A percentile compares a stretch with the other conserved stretches of the same genome.
phyloP scores from a whole-genome alignment of 2,888 invertebrate species.

The Chrysopilus asiliformis region DNA sequence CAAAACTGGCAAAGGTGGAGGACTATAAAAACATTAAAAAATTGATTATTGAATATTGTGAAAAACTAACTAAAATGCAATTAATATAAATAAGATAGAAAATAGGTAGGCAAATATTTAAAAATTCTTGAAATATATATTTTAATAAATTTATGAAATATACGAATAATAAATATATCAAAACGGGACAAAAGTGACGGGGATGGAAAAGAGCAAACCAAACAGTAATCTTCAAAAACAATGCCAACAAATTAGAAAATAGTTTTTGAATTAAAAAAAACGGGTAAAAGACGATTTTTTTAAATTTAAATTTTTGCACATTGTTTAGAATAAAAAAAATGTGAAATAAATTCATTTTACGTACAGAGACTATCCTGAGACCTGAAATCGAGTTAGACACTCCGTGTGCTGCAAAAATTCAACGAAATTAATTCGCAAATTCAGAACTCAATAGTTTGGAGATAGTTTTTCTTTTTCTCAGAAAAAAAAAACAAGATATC shows the following conservation, averaged over 20 bases:
- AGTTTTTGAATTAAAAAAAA: slow-evolving; percentile 2
- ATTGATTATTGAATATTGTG: too few species aligned
- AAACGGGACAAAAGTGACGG: neutral
- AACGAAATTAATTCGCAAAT: slow-evolving; percentile 14
- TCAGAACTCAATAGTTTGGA: too few species aligned
- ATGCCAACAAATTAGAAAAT: slow-evolving; percentile 2
- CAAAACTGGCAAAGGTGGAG: too few species aligned
- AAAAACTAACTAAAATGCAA: too few species aligned
- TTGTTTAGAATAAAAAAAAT: too few species aligned
- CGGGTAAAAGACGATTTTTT: neutral
- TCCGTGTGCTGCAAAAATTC: slow-evolving; percentile 41
- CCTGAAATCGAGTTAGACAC: slow-evolving; percentile 38
- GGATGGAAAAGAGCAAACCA: neutral
- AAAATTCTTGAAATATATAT: too few species aligned
- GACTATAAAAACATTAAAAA: too few species aligned
- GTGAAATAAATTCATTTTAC: slow-evolving; percentile 29
- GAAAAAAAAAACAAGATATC: too few species aligned
- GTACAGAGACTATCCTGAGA: slow-evolving; percentile 41
- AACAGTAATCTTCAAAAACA: slow-evolving; percentile 2
- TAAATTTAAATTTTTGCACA: neutral
- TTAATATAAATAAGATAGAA: too few species aligned
- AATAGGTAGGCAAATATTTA: too few species aligned
- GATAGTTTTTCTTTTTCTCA: too few species aligned
- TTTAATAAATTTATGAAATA: too few species aligned
- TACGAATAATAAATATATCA: neutral